phyloP scores from a whole-genome alignment of 2,113 vertebrate species.

The Gasterosteus aculeatus region DNA sequence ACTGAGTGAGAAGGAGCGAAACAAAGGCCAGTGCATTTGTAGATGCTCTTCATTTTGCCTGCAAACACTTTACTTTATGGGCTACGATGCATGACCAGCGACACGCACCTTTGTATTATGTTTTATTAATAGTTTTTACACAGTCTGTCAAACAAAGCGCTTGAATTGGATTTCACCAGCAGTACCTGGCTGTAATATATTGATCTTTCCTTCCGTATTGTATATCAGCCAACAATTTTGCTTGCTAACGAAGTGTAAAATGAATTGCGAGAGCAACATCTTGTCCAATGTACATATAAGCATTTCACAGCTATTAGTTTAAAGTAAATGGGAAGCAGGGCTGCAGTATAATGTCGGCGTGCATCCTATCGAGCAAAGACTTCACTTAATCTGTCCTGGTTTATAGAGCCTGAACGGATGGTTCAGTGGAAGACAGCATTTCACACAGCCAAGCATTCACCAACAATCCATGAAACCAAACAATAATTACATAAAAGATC shows the following conservation, averaged over 20 bases:
- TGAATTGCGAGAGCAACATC: constrained; percentile 62
- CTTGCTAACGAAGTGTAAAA: constrained; percentile 73
- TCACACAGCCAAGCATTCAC: constrained; percentile 25
- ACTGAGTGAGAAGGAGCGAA: constrained; percentile 16
- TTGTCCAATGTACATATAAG: constrained; percentile 45
- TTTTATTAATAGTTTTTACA: constrained; percentile 47
- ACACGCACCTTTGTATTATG: background rate
- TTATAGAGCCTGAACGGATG: constrained; percentile 44
- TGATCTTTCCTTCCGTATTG: constrained; percentile 51
- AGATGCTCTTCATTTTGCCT: constrained; percentile 35
- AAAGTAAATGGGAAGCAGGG: constrained; percentile 53
- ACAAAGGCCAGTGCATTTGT: constrained; percentile 21
- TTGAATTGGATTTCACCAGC: constrained; percentile 31
- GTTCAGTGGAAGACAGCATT: constrained; percentile 14
- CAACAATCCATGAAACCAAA: constrained; percentile 37
- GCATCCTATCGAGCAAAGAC: constrained; percentile 17
- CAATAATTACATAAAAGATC: constrained; percentile 51
- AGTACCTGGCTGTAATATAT: constrained; percentile 62
- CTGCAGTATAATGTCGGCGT: constrained; percentile 22
- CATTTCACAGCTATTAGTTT: constrained; percentile 48
- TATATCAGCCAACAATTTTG: constrained; percentile 58
- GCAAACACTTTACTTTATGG: background rate
- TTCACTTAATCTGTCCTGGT: constrained; percentile 40
- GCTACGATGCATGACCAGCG: constrained; percentile 4
- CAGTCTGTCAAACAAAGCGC: constrained; percentile 35